A percentile compares a stretch with the other conserved stretches of the same genome.
phyloP scores from a whole-genome alignment of 2,888 invertebrate species.

The Hymenopus coronatus region DNA sequence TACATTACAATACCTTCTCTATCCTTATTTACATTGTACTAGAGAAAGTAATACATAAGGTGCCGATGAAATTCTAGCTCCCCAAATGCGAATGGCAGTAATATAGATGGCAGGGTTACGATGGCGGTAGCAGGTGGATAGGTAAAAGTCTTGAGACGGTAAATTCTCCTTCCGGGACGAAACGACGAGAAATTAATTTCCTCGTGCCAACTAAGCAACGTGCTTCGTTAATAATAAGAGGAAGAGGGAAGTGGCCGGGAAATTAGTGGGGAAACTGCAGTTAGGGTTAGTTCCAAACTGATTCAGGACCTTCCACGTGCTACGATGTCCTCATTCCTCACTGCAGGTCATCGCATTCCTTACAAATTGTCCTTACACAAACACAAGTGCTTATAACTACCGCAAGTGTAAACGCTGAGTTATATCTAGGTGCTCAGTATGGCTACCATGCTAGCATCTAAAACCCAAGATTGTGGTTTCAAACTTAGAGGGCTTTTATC shows the following conservation, averaged over 20 bases:
- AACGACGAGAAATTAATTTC: constrained; percentile 27
- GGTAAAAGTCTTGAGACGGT: constrained; percentile 6
- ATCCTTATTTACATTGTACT: no score
- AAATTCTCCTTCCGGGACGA: constrained; percentile 16
- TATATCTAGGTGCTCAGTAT: no score
- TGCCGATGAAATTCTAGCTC: no score
- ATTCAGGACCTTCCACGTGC: not conserved
- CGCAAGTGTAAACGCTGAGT: no score
- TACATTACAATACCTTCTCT: no score
- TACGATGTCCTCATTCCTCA: not conserved
- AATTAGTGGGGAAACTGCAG: constrained; percentile 13
- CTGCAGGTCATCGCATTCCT: not conserved
- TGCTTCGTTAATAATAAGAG: constrained; percentile 22
- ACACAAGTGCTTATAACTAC: no score
- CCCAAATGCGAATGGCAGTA: not conserved
- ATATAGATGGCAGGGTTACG: not conserved
- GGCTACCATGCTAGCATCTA: no score
- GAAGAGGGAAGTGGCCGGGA: constrained; percentile 18
- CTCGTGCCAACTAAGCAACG: constrained; percentile 19
- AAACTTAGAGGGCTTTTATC: no score
- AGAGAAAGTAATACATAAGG: no score
- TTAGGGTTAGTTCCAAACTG: not conserved
- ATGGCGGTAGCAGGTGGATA: not conserved
- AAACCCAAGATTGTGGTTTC: no score
- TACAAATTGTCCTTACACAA: no score